Base-by-base conservation (phyloP, 1,140 invertebrate genomes). In the Macrocentrus cingulum region DNA sequence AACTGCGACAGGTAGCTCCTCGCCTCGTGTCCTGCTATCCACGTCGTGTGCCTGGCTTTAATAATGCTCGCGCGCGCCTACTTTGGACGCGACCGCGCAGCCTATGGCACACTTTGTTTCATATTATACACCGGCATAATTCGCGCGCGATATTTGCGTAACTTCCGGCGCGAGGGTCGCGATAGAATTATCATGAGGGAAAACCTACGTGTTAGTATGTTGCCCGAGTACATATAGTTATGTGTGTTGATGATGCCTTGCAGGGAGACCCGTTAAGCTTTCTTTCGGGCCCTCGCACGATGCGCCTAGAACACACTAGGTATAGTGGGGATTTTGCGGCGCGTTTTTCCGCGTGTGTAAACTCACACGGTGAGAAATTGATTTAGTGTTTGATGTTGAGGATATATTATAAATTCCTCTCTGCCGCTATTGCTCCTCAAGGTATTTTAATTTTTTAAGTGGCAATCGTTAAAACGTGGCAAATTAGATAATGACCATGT, bases 1-100 rank as follows among this genome's bases (percentile, higher is more conserved):
- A 71, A 69, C 65, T 19, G 70, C 66, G 64, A 64, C 74, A 73
- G 71, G 72, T 76, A 74, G 67, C 67, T 39, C 22, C 54, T 56
- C 13, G 15, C 19, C 16, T 48, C 46, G 34, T 56, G 54, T 56
- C 34, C 54, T 36, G 42, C n/a, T 49, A 48, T n/a, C n/a, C n/a
- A n/a, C 39, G 48, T 51, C 34, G 49, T 34, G 49, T 34, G 49
- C 49, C 39, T 57, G 20, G 23, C 11, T 57, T 57, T 57, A 57
- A n/a, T n/a, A n/a, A 49, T 39, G 36, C 55, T 57, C 36, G 48
- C 44, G 39, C 51, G 41, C 49, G 59, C 53, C 59, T 61, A 61
- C 59, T 61, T 61, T 56, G 25, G 46, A 25, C 19, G 45, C 11
- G 22, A 22, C 25, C 42, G 41, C 46, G 42, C n/a, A 48, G 44